These are phyloP conservation scores for Argyresthia goedartella DNA, from an alignment of 2,888 invertebrate species.

Conservation along the genomic window DNA sequence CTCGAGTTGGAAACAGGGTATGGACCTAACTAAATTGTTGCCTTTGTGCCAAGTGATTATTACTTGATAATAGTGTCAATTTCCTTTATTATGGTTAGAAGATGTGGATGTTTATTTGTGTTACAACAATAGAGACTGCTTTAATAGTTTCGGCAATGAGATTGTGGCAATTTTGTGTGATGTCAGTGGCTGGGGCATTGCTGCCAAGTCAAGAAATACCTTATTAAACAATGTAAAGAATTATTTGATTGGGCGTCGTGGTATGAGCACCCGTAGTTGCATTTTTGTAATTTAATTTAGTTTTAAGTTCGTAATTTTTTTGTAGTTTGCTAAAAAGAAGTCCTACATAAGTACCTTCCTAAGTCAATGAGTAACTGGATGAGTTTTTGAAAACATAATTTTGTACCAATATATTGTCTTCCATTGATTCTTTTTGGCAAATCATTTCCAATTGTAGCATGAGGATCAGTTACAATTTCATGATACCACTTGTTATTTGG, in stretches of 20 bases:
- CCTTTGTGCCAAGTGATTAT: conserved; percentile 70
- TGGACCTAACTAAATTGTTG: conserved; percentile 52
- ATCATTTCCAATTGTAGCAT: conserved; percentile 58
- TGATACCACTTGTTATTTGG: conserved; percentile 1
- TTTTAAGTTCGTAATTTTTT: conserved; percentile 32
- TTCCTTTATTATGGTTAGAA: conserved; percentile 50
- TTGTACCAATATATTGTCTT: conserved; percentile 40
- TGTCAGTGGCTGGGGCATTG: conserved; percentile 31
- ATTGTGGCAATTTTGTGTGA: conserved; percentile 31
- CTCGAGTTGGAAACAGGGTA: conserved; percentile 61
- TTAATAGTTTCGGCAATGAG: conserved; percentile 61
- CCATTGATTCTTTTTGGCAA: conserved; percentile 60
- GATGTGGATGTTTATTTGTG: conserved; percentile 53
- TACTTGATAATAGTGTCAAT: conserved; percentile 65
- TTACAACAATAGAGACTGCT: conserved; percentile 50
- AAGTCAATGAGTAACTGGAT: neutral
- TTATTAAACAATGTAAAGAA: conserved; percentile 14
- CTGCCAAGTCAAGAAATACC: conserved; percentile 41
- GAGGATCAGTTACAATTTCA: conserved; percentile 23
- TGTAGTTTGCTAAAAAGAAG: conserved; percentile 44
- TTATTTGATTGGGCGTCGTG: conserved; percentile 19
- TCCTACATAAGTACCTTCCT: conserved; percentile 14
- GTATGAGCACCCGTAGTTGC: conserved; percentile 33
- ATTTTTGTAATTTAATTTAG: conserved; percentile 65
- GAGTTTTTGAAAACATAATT: conserved; percentile 15